These are phyloP conservation scores for Margarornis squamiger DNA, from an alignment of 2,797 vertebrate genomes.

Conservation along the genomic window DNA sequence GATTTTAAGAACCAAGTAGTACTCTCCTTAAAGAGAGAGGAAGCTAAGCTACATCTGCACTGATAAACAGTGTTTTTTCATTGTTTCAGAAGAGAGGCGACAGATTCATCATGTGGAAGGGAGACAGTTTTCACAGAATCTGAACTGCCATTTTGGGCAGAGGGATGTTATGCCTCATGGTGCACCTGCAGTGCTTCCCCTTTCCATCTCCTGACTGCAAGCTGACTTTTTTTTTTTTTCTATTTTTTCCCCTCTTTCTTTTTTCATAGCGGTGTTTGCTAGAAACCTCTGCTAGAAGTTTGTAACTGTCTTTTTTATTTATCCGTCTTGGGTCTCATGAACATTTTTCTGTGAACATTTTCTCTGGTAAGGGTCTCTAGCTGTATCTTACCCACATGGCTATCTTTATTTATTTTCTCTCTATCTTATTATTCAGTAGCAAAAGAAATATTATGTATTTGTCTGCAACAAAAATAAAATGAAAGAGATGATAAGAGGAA, in stretches of 20 bases:
- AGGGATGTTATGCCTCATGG: not conserved
- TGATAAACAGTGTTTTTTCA: not conserved
- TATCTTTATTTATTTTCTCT: constrained; percentile 17
- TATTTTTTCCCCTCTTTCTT: not conserved
- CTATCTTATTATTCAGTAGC: not conserved
- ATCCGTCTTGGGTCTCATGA: not conserved
- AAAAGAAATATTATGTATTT: not conserved
- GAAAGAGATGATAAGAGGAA: not conserved
- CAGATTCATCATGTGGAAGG: not conserved
- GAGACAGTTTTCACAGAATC: not conserved
- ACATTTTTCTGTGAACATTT: not conserved
- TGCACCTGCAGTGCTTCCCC: not conserved
- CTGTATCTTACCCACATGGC: not conserved
- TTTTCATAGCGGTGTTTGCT: not conserved
- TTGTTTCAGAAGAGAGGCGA: not conserved
- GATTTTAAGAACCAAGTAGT: not conserved
- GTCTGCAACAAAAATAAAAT: not conserved
- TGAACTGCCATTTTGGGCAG: not conserved
- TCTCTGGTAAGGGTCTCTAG: not conserved
- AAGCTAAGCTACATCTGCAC: not conserved
- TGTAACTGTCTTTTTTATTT: not conserved
- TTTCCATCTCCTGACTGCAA: not conserved
- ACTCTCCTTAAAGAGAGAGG: not conserved
- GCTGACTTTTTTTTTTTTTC: not conserved
- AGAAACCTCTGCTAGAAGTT: not conserved